A percentile compares a stretch with the other conserved stretches of the same genome.
phyloP scores from a whole-genome alignment of 2,888 invertebrate species.

The Arctia plantaginis region DNA sequence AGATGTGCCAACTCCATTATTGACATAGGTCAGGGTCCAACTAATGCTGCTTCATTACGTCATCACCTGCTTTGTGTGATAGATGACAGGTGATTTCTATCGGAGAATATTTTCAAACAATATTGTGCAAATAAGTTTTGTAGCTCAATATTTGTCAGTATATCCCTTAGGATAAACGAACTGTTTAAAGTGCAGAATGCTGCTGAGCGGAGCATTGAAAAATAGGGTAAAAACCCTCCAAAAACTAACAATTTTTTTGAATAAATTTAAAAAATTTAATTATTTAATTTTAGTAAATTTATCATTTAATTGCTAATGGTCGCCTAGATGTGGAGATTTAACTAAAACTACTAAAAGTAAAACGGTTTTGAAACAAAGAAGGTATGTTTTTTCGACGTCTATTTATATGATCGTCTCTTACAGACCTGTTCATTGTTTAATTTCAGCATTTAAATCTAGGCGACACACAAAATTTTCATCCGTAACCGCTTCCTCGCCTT shows the following conservation, averaged over 20 bases:
- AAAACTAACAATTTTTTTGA: background rate
- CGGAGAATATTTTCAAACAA: background rate
- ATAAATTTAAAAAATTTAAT: background rate
- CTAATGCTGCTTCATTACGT: conserved; percentile 28
- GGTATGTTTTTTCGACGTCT: no score
- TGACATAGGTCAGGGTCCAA: conserved; percentile 69
- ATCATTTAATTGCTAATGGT: background rate
- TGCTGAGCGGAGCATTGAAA: background rate
- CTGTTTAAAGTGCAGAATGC: background rate
- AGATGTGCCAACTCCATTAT: conserved; percentile 73
- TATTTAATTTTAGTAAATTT: no score
- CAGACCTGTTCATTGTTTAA: conserved; percentile 48
- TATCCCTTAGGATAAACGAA: background rate
- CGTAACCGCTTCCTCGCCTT: conserved; percentile 67
- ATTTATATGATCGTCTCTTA: no score
- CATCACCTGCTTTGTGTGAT: conserved; percentile 30
- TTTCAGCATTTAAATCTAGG: conserved; percentile 32
- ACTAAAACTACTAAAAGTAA: background rate
- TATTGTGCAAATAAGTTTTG: background rate
- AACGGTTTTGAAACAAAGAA: background rate
- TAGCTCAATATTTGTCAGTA: background rate
- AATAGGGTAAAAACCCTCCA: background rate
- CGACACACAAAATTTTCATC: conserved; percentile 57
- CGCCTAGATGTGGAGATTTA: background rate
- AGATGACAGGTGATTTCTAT: conserved; percentile 21